Evolutionary conservation across 2,888 invertebrate species (phyloP).

Genomic region (Calameuta pallipes): DNA sequence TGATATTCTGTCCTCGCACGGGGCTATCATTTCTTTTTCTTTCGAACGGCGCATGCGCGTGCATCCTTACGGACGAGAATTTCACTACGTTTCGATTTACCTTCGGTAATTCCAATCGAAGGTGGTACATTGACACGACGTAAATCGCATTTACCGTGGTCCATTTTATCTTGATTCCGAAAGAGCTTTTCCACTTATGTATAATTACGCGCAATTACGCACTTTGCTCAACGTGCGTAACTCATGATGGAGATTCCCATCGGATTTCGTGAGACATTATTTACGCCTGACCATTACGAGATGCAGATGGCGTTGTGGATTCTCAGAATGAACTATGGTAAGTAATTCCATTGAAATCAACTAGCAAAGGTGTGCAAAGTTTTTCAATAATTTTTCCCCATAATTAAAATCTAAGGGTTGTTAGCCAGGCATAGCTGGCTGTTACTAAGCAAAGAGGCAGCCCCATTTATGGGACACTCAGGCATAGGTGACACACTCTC

Average conservation of each 20-base stretch:
- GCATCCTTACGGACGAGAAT: neutral
- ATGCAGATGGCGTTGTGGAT: neutral
- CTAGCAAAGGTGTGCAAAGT: neutral
- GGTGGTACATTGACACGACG: neutral
- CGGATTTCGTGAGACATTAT: neutral
- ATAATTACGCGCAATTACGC: neutral
- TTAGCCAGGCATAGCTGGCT: neutral
- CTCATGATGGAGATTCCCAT: neutral
- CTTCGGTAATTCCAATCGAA: neutral
- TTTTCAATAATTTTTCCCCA: neutral
- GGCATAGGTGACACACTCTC: neutral
- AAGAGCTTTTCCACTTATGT: neutral
- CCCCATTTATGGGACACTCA: neutral
- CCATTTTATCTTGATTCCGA: neutral
- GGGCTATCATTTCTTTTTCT: neutral
- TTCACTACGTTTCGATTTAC: neutral
- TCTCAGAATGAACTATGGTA: neutral
- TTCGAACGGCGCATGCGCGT: neutral
- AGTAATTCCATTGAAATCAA: neutral
- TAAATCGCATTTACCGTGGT: neutral
- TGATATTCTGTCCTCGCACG: slow-evolving; percentile 5
- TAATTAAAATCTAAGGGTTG: neutral
- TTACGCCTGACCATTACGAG: neutral
- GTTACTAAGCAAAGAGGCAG: neutral
- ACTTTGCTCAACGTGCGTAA: neutral